Conservation (phyloP, 2,113 vertebrate genomes). For the Istiophorus platypterus region DNA sequence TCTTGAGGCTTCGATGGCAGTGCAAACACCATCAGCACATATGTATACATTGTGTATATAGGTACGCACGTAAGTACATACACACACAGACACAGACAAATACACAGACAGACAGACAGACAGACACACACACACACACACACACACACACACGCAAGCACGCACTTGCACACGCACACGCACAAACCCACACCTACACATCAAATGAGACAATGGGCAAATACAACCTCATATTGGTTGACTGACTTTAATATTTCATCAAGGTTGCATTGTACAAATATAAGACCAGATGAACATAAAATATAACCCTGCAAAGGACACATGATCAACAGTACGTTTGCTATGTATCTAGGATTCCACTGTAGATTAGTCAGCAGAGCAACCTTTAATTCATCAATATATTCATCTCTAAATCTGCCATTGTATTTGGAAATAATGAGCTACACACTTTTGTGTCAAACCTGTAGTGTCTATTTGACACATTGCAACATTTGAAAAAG, state of each 20-base stretch:
- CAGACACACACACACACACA: background rate
- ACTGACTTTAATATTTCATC: slow-evolving; percentile 75
- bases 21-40: slow-evolving; percentile 24
- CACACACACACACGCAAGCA: background rate
- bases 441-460: background rate
- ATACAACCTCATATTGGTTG: slow-evolving; percentile 60
- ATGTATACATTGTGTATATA: too few species aligned
- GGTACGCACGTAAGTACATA: too few species aligned
- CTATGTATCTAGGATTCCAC: slow-evolving; percentile 4
- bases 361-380: slow-evolving; percentile 32
- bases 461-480: background rate
- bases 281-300: slow-evolving; percentile 64
- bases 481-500: background rate
- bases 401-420: slow-evolving; percentile 21
- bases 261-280: slow-evolving; percentile 62
- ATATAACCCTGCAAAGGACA: slow-evolving; percentile 50
- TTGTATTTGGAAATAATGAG: slow-evolving; percentile 31
- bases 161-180: background rate
- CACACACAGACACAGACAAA: too few species aligned
- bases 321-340: slow-evolving; percentile 19
- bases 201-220: slow-evolving; percentile 57
- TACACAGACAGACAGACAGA: too few species aligned
- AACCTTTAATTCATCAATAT: slow-evolving; percentile 34
- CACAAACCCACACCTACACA: background rate
- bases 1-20: slow-evolving; percentile 58